Conservation (phyloP, 1,140 invertebrate genomes). For the Polyergus mexicanus region DNA sequence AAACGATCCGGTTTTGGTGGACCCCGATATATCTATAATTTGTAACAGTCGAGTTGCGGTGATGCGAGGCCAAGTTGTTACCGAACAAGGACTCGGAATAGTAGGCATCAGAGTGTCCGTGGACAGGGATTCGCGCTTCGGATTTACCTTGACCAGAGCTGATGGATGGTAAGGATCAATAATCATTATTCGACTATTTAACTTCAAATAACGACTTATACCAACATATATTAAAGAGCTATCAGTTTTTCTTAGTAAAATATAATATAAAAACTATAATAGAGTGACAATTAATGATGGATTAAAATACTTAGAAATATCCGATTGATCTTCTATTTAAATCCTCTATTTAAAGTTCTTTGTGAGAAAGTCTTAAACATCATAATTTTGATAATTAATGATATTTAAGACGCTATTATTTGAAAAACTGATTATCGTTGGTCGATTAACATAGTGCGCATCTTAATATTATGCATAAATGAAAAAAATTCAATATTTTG, state of each 20-base stretch:
- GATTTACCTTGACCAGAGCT: slow-evolving; percentile 97
- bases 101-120: slow-evolving; percentile 98
- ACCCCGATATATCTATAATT: slow-evolving; percentile 82
- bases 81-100: slow-evolving; percentile 96
- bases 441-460: slow-evolving; percentile 27
- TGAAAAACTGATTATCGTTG: background rate
- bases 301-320: background rate
- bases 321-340: background rate
- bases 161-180: slow-evolving; percentile 95
- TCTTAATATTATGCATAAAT: background rate
- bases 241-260: background rate
- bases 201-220: background rate
- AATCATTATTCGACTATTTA: background rate
- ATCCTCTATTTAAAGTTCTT: background rate
- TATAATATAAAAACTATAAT: too few species aligned
- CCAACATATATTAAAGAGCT: background rate
- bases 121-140: slow-evolving; percentile 96
- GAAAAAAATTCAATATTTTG: background rate
- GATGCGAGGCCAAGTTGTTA: slow-evolving; percentile 98
- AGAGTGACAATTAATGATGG: background rate
- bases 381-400: slow-evolving; percentile 6
- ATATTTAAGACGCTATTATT: background rate
- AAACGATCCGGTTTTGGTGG: slow-evolving; percentile 70
- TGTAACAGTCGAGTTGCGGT: slow-evolving; percentile 97
- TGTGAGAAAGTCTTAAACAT: slow-evolving; percentile 14